These are phyloP conservation scores for Caenorhabditis sp. DNA, from an alignment of 2,888 invertebrate genomes.

Conservation along the genomic window DNA sequence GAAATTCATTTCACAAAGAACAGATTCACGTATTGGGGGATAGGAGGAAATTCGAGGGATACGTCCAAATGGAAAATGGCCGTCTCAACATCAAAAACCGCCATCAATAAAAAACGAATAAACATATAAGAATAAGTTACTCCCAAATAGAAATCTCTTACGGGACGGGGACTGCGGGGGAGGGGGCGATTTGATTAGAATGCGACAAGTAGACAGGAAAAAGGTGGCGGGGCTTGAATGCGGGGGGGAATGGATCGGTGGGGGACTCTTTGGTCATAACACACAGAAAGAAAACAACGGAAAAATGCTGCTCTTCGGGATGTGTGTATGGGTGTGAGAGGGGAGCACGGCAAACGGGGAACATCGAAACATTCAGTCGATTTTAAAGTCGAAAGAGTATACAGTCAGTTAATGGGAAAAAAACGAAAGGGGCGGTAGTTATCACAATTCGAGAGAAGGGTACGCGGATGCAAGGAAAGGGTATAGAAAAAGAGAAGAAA, in stretches of 20 bases:
- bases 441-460: slow-evolving; percentile 27
- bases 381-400: slow-evolving; percentile 9
- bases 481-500: slow-evolving; percentile 27
- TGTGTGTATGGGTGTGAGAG: not conserved
- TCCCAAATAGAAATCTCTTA: not conserved
- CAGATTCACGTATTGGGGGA: not conserved
- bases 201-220: not conserved
- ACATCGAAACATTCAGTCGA: slow-evolving; percentile 11
- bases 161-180: not conserved
- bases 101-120: slow-evolving; percentile 17
- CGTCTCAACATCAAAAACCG: not conserved
- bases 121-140: too few relatives aligned
- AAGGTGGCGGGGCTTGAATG: not conserved
- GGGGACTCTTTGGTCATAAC: slow-evolving; percentile 15
- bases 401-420: slow-evolving; percentile 2
- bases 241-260: slow-evolving; percentile 4
- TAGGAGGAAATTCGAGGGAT: not conserved
- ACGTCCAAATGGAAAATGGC: not conserved
- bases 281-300: not conserved
- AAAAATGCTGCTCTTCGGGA: slow-evolving; percentile 23
- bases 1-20: slow-evolving; percentile 46
- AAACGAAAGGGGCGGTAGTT: not conserved
- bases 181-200: not conserved
- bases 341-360: slow-evolving; percentile 31
- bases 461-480: slow-evolving; percentile 7